Conservation (phyloP, 2,888 invertebrate genomes). For the Drosophila fungiperda region DNA sequence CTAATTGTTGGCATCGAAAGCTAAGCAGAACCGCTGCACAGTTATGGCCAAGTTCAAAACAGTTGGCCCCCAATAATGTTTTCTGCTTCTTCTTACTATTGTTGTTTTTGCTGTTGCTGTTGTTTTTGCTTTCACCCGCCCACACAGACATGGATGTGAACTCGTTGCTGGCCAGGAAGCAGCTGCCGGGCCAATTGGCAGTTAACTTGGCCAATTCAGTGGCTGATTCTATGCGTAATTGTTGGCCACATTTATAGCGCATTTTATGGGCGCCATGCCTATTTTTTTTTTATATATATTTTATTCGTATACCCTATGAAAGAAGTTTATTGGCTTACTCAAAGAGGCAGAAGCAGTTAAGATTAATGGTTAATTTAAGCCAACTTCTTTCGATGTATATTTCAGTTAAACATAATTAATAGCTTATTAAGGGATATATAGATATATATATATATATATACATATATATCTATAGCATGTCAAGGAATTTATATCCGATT, state of each 20-base stretch:
- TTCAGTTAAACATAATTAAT: background rate
- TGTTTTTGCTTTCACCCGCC: conserved; percentile 60
- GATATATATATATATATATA: too few relatives aligned
- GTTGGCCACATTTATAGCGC: conserved; percentile 22
- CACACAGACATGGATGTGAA: conserved; percentile 40
- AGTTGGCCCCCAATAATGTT: conserved; percentile 11
- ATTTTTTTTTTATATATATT: background rate
- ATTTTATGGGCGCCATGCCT: conserved; percentile 21
- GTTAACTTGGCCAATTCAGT: conserved; percentile 37
- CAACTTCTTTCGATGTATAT: too few relatives aligned
- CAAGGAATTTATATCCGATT: too few relatives aligned
- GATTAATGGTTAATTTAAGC: background rate
- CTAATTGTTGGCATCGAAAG: conserved; percentile 66
- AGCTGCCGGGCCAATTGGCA: conserved; percentile 39
- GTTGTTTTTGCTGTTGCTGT: background rate
- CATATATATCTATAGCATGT: too few relatives aligned
- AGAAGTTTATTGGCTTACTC: background rate
- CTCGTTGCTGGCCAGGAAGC: conserved; percentile 30
- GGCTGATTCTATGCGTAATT: conserved; percentile 49
- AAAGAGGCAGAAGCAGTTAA: accelerated
- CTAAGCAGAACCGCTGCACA: conserved; percentile 15
- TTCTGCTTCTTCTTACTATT: background rate
- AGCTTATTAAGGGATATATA: background rate
- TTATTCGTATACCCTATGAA: background rate
- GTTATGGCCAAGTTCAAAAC: conserved; percentile 36